These are phyloP conservation scores for Pharmacophagus antenor DNA, from an alignment of 2,888 invertebrate species.

Conservation along the genomic window DNA sequence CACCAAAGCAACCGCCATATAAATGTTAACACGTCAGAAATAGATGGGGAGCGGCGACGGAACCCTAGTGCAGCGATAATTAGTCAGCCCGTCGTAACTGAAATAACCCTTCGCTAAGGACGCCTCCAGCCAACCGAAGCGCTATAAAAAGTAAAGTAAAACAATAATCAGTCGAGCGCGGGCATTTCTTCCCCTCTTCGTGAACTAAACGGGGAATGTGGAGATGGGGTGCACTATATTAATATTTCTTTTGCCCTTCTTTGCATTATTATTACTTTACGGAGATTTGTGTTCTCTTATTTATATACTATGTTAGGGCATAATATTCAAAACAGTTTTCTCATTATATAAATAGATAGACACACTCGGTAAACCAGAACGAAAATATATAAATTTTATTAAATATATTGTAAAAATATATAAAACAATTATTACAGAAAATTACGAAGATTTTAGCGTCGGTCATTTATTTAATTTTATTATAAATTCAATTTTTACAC, in stretches of 20 bases:
- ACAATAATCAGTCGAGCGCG: constrained; percentile 65
- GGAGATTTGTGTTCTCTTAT: constrained; percentile 2
- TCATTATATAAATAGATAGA: too few species aligned
- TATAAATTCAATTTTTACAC: too few species aligned
- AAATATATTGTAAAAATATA: too few species aligned
- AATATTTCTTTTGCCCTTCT: constrained; percentile 9
- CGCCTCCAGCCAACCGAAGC: constrained; percentile 29
- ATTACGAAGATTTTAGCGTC: too few species aligned
- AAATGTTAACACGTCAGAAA: constrained; percentile 31
- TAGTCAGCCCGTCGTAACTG: constrained; percentile 31
- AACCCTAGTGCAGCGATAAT: constrained; percentile 28
- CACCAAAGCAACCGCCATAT: constrained; percentile 26
- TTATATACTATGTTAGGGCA: background rate
- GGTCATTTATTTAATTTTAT: too few species aligned
- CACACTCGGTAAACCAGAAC: too few species aligned
- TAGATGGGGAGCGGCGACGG: constrained; percentile 23
- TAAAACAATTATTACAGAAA: too few species aligned
- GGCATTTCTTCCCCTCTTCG: constrained; percentile 39
- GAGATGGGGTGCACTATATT: constrained; percentile 33
- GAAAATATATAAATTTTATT: too few species aligned
- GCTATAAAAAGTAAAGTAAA: constrained; percentile 70
- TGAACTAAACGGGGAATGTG: constrained; percentile 27
- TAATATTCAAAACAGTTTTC: too few species aligned
- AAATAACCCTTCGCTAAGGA: constrained; percentile 31
- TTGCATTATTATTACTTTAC: constrained; percentile 2